Evolutionary conservation across 2,797 vertebrate species (phyloP).

Genomic region (Graptemys geographica): DNA sequence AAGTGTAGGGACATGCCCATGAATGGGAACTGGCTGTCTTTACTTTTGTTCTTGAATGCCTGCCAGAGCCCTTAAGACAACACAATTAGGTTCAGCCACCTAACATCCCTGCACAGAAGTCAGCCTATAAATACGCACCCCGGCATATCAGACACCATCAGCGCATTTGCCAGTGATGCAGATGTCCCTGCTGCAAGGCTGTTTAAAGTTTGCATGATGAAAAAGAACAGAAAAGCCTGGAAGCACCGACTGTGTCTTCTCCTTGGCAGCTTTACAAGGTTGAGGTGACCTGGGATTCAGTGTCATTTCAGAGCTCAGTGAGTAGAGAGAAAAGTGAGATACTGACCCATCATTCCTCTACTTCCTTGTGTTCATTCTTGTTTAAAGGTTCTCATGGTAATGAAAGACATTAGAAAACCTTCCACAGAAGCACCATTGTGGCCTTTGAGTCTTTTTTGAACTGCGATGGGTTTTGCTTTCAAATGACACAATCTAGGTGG

Average conservation of each 20-base stretch:
- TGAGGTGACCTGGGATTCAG: background rate
- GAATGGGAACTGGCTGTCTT: slow-evolving; percentile 75
- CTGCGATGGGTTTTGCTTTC: background rate
- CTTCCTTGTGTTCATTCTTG: background rate
- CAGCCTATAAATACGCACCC: background rate
- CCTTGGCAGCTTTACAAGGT: background rate
- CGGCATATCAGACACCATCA: background rate
- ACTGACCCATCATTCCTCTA: background rate
- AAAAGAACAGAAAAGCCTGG: background rate
- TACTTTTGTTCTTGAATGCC: slow-evolving; percentile 71
- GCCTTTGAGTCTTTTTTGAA: background rate
- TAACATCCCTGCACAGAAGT: slow-evolving; percentile 9
- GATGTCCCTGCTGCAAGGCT: background rate
- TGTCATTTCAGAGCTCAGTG: background rate
- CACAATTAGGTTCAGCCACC: slow-evolving; percentile 60
- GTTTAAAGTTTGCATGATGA: background rate
- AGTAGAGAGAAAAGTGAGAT: background rate
- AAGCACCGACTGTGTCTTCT: background rate
- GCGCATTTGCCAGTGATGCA: background rate
- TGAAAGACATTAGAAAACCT: background rate
- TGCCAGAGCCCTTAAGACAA: slow-evolving; percentile 72
- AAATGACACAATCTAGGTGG: background rate
- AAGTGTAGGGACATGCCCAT: slow-evolving; percentile 72
- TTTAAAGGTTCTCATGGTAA: background rate
- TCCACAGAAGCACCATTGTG: background rate